Evolutionary conservation across 2,888 invertebrate genomes (phyloP), one percentile per base, ranked within the genome.

Genomic region (Ectemnius continuus): DNA sequence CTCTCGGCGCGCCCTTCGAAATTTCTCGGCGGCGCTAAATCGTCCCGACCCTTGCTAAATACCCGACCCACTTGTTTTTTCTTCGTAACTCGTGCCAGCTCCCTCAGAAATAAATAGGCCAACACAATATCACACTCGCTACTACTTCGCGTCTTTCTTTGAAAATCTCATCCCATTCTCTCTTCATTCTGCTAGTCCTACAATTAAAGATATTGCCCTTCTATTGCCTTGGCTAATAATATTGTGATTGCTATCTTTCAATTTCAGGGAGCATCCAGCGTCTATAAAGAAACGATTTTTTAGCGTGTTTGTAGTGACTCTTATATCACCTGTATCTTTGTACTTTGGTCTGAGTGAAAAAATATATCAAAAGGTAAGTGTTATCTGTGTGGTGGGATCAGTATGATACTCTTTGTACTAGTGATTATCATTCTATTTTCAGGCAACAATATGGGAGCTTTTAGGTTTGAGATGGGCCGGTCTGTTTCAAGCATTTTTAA

Each of bases 201-300:
- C 48, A n/a, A 52, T 23, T n/a, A 56, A 28, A 18, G 13, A 46
- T 61, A 11, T 46, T 5, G 18, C 47, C 48, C 14, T 26, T 26
- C n/a, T 8, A n/a, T 18, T 48, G 2, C 18, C 3, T 47, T 1
- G 16, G 47, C 26, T 47, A 14, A 36, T 26, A 16, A 14, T 26
- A 2, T 48, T 45, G n/a, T 36, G 14, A 11, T 36, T 13, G 11
- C 45, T 18, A 26, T 75, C 48, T 81, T 76, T 72, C 70, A 73
- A 73, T 93, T 94, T 80, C 91, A 97, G 98, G 87, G 96, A 97
- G 89, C 97, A 98, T 91, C 97, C 98, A 14, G 93, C 95, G 8
- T 97, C 96, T 4, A 96, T 98, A 82, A 97, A 97, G 90, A 94
- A 94, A 88, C 93, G 98, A 88, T 98, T 98, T 90, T 93, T 96